phyloP scores from a whole-genome alignment of 2,888 invertebrate species.

The Coenonympha arcania region DNA sequence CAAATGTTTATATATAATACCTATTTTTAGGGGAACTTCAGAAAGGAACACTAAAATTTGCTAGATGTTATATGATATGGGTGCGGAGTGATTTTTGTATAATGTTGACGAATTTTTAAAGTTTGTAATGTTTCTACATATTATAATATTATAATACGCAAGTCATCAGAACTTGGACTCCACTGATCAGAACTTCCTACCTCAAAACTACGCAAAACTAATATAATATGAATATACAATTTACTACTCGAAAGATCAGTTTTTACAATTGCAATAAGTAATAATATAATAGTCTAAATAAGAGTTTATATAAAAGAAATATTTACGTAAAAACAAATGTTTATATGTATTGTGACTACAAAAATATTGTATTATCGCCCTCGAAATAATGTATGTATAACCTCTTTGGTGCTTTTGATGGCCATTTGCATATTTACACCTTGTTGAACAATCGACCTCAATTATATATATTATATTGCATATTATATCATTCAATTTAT shows the following conservation, averaged over 20 bases:
- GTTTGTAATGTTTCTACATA: constrained; percentile 55
- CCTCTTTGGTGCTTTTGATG: constrained; percentile 64
- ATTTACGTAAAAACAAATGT: constrained; percentile 62
- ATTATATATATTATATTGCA: constrained; percentile 35
- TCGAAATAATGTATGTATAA: constrained; percentile 53
- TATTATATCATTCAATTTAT: constrained; percentile 44
- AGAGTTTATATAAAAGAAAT: constrained; percentile 70
- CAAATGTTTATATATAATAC: constrained; percentile 70
- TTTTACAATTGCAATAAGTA: constrained; percentile 63
- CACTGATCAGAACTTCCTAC: constrained; percentile 63
- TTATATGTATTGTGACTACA: constrained; percentile 53
- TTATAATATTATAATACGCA: constrained; percentile 31
- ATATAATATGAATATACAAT: constrained; percentile 57
- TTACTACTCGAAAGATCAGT: constrained; percentile 61
- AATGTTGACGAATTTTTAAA: constrained; percentile 69
- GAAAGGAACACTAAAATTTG: constrained; percentile 68
- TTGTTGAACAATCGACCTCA: constrained; percentile 57
- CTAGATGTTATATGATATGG: constrained; percentile 65
- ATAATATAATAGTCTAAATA: constrained; percentile 62
- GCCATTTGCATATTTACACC: constrained; percentile 63
- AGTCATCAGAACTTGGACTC: constrained; percentile 26
- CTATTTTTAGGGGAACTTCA: constrained; percentile 70
- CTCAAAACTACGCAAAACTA: constrained; percentile 68
- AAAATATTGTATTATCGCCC: constrained; percentile 57
- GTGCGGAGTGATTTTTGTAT: constrained; percentile 65